Percentiles rank a stretch among this genome's conserved stretches.
phyloP scores from a whole-genome alignment of 2,113 vertebrate species.

The Malurus elegans region DNA sequence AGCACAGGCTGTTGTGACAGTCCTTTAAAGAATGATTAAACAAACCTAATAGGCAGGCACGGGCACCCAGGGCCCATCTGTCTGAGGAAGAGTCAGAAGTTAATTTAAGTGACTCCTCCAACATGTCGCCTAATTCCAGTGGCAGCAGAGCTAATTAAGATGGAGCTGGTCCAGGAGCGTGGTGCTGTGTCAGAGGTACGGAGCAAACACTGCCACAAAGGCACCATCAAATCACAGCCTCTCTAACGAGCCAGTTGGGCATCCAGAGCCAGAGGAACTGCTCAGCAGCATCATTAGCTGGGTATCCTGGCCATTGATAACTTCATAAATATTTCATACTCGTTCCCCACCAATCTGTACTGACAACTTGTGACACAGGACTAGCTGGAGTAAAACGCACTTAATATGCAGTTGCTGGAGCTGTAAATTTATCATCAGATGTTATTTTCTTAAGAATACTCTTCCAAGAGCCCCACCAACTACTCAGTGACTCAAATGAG shows the following conservation, averaged over 20 bases:
- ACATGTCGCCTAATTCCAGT: constrained; percentile 22
- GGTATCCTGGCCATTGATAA: constrained; percentile 28
- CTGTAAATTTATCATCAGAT: constrained; percentile 11
- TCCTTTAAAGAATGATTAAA: constrained; percentile 34
- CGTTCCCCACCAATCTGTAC: not conserved
- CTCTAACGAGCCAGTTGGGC: not conserved
- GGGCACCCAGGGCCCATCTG: not conserved
- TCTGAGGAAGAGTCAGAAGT: constrained; percentile 51
- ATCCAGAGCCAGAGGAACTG: not conserved
- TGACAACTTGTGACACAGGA: not conserved
- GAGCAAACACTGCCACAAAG: constrained; percentile 22
- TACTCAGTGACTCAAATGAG: not conserved
- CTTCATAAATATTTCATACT: constrained; percentile 58
- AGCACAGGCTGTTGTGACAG: not conserved
- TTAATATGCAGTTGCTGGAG: constrained; percentile 19
- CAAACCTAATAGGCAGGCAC: not conserved
- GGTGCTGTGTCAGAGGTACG: not conserved
- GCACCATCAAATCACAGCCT: not conserved
- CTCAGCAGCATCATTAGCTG: constrained; percentile 53
- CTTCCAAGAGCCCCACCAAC: not conserved
- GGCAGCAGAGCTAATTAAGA: constrained; percentile 54
- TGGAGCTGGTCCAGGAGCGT: constrained; percentile 35
- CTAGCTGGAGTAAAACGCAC: constrained; percentile 6
- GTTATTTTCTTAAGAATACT: constrained; percentile 5
- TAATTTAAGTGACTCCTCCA: constrained; percentile 59